Evolutionary conservation across 2,113 vertebrate species (phyloP).

Genomic region (Rhizomys pruinosus): DNA sequence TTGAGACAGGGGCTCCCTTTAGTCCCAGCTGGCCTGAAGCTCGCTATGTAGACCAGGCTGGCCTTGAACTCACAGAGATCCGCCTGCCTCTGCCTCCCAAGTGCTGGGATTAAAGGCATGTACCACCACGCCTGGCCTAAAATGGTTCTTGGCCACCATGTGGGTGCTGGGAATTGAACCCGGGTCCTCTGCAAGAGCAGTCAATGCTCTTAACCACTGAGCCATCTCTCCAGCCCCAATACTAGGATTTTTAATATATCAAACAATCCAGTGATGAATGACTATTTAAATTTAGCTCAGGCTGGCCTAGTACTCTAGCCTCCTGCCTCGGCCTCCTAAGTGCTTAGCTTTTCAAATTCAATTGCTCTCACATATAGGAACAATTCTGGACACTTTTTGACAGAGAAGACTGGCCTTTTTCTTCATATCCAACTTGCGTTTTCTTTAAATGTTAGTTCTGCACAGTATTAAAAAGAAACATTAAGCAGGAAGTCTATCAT

Average conservation of each 20-base stretch:
- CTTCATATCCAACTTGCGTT: slow-evolving; percentile 33
- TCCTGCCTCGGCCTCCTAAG: neutral
- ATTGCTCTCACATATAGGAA: neutral
- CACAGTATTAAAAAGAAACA: neutral
- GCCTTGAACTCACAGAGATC: too few relatives aligned
- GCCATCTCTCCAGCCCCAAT: too few relatives aligned
- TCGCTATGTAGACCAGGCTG: too few relatives aligned
- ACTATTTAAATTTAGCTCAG: neutral
- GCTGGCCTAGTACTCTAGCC: neutral
- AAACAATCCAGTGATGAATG: neutral
- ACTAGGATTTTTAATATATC: neutral
- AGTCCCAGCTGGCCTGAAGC: too few relatives aligned
- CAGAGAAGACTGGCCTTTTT: neutral
- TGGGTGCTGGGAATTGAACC: too few relatives aligned
- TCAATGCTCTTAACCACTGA: too few relatives aligned
- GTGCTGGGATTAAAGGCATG: too few relatives aligned
- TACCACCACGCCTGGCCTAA: too few relatives aligned
- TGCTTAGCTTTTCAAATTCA: neutral
- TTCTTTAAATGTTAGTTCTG: slow-evolving; percentile 31
- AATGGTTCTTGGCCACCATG: too few relatives aligned
- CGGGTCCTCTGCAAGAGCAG: too few relatives aligned
- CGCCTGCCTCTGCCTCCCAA: too few relatives aligned
- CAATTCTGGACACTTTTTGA: slow-evolving; percentile 18
- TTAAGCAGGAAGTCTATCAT: neutral
- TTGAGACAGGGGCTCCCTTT: too few relatives aligned